These are phyloP conservation scores for Parapristionchus giblindavisi DNA, from an alignment of 2,888 invertebrate species.

Conservation along the genomic window DNA sequence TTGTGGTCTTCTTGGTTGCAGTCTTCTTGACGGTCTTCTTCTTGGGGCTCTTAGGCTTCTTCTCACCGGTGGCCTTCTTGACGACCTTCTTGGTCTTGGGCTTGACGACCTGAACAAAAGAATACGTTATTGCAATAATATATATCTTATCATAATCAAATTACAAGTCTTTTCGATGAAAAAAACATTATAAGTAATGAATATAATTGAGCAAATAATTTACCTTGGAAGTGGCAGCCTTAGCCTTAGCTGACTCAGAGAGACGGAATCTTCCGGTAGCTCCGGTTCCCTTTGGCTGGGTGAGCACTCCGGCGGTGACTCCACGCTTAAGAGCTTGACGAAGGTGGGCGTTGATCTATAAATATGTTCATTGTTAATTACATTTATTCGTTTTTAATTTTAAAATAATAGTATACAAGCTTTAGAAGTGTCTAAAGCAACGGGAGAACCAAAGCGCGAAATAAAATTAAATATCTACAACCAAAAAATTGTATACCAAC, in stretches of 20 bases:
- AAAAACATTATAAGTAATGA: background rate
- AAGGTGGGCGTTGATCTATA: constrained; percentile 21
- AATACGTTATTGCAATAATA: background rate
- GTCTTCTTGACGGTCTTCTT: constrained; percentile 41
- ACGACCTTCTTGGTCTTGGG: constrained; percentile 19
- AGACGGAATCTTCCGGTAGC: constrained; percentile 36
- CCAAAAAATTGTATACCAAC: no score
- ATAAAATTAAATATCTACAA: no score
- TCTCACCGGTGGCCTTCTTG: no score
- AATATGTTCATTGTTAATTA: background rate
- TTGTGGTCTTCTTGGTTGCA: constrained; percentile 41
- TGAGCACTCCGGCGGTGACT: constrained; percentile 24
- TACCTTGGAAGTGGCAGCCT: constrained; percentile 23
- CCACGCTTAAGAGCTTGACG: constrained; percentile 29
- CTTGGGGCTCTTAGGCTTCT: constrained; percentile 37
- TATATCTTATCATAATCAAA: background rate
- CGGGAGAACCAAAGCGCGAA: no score
- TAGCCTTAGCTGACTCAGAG: constrained; percentile 35
- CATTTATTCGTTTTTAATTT: no score
- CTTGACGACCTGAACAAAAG: constrained; percentile 23
- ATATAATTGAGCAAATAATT: background rate
- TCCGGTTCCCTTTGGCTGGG: constrained; percentile 37
- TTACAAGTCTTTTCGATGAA: no score
- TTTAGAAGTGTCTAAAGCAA: no score
- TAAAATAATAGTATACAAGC: no score